Base-by-base conservation (phyloP, 1,140 invertebrate genomes). In the Bursaphelenchus mucronatus region DNA sequence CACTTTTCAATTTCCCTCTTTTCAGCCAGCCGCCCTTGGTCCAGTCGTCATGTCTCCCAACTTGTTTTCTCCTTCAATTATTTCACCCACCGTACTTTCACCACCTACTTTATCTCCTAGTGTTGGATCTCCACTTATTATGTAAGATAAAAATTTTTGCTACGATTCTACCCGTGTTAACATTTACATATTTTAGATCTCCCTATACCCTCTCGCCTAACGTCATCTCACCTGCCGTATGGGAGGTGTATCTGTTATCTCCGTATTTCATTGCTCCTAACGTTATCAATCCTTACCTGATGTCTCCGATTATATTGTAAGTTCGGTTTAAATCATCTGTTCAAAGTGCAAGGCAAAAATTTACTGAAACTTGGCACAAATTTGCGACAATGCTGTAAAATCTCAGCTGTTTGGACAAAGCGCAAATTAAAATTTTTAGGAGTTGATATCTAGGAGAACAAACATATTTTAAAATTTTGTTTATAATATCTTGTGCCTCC, bases 211-310 rank as follows among this genome's bases (percentile, higher is more conserved):
- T 59, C 7, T 40, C 19, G 15, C 57, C 57, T 11, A 59, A 59
- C 40, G 30, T 54, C 6, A 54, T 30, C 13, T 15, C 21, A 21
- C 21, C 52, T 19, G 57, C 57, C 47, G 57, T 59, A 17, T 59
- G 41, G 40, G 57, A 59, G 45, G 57, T 59, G 11, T 59, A 59
- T 44, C 13, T 59, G 41, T 39, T 59, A n/a, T 55, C 54, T n/a
- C 57, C 57, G 3, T 59, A 59, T 39, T 59, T 39, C 30, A 59
- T 59, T 39, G 57, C 57, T 40, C 57, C 57, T 44, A 59, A 59
- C 57, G 57, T 49, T 6, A n/a, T 49, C 13, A 59, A 43, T 55
- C 54, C 54, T 39, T 55, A 59, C 57, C 40, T 59, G 19, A 59
- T 59, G 57, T 59, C 57, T 2, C 57, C 57, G 5, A 59, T 43